phyloP scores from a whole-genome alignment of 2,113 vertebrate genomes.

The Oncorhynchus mykiss region DNA sequence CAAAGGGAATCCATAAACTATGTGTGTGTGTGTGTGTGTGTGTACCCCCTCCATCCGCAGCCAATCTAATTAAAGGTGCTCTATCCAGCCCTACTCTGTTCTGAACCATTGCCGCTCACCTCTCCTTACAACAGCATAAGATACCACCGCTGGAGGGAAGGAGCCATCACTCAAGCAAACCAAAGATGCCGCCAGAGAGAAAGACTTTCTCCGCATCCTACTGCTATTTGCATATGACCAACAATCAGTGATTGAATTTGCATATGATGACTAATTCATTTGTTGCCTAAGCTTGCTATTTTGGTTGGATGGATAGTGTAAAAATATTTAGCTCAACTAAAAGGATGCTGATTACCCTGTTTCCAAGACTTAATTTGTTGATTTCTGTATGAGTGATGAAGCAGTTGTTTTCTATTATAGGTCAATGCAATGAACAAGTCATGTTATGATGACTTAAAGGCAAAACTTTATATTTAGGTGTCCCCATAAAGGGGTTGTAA shows the following conservation, averaged over 20 bases:
- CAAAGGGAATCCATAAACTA: not conserved
- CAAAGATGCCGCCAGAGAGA: not conserved
- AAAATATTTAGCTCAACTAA: not conserved
- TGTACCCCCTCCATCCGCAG: not conserved
- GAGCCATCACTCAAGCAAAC: not conserved
- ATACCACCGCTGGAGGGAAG: not conserved
- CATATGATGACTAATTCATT: too few relatives aligned
- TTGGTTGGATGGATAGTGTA: too few relatives aligned
- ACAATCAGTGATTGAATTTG: not conserved
- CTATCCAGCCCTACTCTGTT: not conserved
- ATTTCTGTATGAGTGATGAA: not conserved
- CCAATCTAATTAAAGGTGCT: constrained; percentile 14
- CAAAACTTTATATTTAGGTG: too few relatives aligned
- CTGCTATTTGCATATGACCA: not conserved
- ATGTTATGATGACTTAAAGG: too few relatives aligned
- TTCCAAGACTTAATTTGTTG: not conserved
- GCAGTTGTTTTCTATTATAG: not conserved
- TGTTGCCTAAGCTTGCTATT: too few relatives aligned
- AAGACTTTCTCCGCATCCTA: not conserved
- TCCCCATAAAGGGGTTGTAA: too few relatives aligned
- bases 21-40: too few relatives aligned
- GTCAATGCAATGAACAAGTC: not conserved
- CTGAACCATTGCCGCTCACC: not conserved
- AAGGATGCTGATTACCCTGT: not conserved
- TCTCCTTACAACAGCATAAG: not conserved